These are phyloP conservation scores for Loriculus beryllinus DNA, from an alignment of 2,797 vertebrate species.

Conservation along the genomic window DNA sequence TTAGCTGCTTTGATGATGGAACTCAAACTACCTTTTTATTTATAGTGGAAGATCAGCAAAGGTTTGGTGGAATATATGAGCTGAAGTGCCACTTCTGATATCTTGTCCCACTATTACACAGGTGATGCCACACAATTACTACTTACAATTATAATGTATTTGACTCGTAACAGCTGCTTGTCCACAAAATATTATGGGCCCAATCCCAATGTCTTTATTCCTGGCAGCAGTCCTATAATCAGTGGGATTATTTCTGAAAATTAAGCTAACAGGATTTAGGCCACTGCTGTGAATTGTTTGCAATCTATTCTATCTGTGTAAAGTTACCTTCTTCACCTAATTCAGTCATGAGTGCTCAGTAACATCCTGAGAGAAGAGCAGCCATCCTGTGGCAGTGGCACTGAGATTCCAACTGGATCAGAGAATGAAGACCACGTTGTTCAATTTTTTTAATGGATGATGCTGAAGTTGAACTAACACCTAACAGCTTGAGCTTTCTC, in stretches of 20 bases:
- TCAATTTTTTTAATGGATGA: not conserved
- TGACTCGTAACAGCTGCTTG: not conserved
- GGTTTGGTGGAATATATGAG: not conserved
- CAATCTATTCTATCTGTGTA: not conserved
- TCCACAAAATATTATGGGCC: not conserved
- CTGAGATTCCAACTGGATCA: not conserved
- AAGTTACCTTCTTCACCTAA: not conserved
- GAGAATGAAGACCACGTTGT: not conserved
- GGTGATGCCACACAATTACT: not conserved
- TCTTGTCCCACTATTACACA: not conserved
- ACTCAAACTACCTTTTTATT: slow-evolving; percentile 64
- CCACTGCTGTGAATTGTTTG: not conserved
- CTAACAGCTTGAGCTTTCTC: not conserved
- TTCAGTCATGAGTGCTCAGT: accelerated
- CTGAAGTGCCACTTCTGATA: not conserved
- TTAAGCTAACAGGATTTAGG: not conserved
- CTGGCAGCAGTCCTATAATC: not conserved
- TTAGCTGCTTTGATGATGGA: slow-evolving; percentile 70
- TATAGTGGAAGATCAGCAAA: slow-evolving; percentile 45
- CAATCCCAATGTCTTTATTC: not conserved
- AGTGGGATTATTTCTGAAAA: not conserved
- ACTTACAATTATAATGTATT: not conserved
- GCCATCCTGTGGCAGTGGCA: not conserved
- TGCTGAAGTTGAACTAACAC: not conserved
- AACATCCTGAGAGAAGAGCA: not conserved